Evolutionary conservation across 2,113 vertebrate species (phyloP), one percentile per base, ranked within the genome.

Genomic region (Tetrax tetrax): DNA sequence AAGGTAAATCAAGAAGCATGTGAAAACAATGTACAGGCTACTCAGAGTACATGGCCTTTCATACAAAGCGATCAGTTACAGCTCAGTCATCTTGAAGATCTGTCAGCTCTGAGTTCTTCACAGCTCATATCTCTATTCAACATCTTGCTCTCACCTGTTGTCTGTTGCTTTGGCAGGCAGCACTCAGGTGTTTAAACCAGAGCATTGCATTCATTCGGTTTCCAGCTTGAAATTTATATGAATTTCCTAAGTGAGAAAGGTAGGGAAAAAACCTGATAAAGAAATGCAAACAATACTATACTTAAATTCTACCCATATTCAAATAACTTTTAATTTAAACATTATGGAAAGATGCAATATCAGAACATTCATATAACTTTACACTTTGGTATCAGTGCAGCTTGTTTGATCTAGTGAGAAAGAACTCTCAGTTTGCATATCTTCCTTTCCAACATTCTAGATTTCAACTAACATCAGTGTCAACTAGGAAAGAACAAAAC

Each of bases 121-220:
- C 29, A 78, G 51, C 23, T 69, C 29, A 4, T 22, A 13, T 10
- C 64, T n/a, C 41, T 84, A 31, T 29, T 10, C 35, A 45, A 0
- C 7, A 10, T 1, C 53, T 45, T 61, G 25, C 3, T 68, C 98
- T 98, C 96, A 99, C 99, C 99, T 99, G 99, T 96, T 99, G 99
- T 96, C 98, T 99, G 98, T 99, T 99, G 97, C 99, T 99, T 98
- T 99, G 99, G 98, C 99, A 99, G 95, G 99, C 99, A 83, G 99
- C 98, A 83, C 99, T 99, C 97, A 99, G 97, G 95, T 99, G 99
- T 97, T 99, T 99, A 95, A 99, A 99, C 99, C 99, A 99, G n/a
- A 99, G 98, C 98, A 98, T 98, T 25, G 99, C 99, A 14, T 99
- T 99, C 98, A 98, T 99, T 97, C 98, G 98, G 97, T 98, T 99